These are phyloP conservation scores for Neoarius graeffei DNA, from an alignment of 2,113 vertebrate genomes.

Conservation along the genomic window DNA sequence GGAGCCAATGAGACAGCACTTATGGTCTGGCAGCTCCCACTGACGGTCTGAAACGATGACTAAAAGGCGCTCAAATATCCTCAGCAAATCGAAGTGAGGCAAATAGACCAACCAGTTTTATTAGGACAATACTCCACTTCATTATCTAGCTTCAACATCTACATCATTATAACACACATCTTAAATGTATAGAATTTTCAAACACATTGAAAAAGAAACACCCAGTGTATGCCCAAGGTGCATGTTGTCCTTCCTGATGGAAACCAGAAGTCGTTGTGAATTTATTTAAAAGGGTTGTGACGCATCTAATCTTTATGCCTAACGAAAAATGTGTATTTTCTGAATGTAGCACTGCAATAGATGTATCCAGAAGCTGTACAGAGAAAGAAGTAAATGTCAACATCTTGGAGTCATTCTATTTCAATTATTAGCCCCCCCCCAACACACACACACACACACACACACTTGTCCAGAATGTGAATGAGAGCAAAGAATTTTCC, in stretches of 20 bases:
- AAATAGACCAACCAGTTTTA: slow-evolving; percentile 23
- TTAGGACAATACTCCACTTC: neutral
- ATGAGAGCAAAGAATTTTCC: slow-evolving; percentile 19
- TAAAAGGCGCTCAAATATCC: neutral
- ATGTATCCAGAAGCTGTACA: slow-evolving; percentile 23
- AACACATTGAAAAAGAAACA: slow-evolving; percentile 6
- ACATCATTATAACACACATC: neutral
- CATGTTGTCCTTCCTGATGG: slow-evolving; percentile 45
- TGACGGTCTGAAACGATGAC: slow-evolving; percentile 71
- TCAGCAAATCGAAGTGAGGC: neutral
- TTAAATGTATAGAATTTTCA: slow-evolving; percentile 1
- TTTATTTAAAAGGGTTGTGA: slow-evolving; percentile 38
- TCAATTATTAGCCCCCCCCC: slow-evolving; percentile 28
- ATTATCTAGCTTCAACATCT: neutral
- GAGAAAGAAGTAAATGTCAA: slow-evolving; percentile 21
- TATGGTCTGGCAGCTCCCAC: slow-evolving; percentile 84
- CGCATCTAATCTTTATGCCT: slow-evolving; percentile 20
- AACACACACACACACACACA: too few relatives aligned
- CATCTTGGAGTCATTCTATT: slow-evolving; percentile 24
- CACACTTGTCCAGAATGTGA: slow-evolving; percentile 44
- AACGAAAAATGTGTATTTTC: slow-evolving; percentile 25
- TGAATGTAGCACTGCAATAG: slow-evolving; percentile 35
- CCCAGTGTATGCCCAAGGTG: slow-evolving; percentile 22
- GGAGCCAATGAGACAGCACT: slow-evolving; percentile 72
- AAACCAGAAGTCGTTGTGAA: slow-evolving; percentile 44